phyloP scores from a whole-genome alignment of 2,888 invertebrate species.

The Prosopocoilus inquinatus region DNA sequence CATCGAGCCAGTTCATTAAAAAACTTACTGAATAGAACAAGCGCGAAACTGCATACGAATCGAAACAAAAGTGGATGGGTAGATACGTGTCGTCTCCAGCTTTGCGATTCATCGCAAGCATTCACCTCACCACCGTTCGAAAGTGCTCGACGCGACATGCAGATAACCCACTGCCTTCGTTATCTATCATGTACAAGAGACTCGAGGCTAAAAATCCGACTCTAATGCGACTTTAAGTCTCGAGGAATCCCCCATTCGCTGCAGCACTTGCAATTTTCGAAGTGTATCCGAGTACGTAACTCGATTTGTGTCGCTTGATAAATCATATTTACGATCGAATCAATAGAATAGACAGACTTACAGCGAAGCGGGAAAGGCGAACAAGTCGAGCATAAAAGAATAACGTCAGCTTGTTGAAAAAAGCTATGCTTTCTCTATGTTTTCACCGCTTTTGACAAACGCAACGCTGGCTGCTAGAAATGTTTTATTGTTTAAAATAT shows the following conservation, averaged over 20 bases:
- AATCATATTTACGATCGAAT: constrained; percentile 37
- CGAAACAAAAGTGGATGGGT: constrained; percentile 1
- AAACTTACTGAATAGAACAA: neutral
- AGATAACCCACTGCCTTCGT: constrained; percentile 10
- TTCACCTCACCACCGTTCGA: neutral
- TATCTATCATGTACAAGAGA: constrained; percentile 12
- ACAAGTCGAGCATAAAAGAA: constrained; percentile 7
- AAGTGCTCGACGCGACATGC: neutral
- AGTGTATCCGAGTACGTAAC: constrained; percentile 39
- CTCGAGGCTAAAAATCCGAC: neutral
- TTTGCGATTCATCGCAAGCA: constrained; percentile 10
- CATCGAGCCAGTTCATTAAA: neutral
- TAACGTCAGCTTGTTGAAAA: neutral
- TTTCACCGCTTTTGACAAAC: too few relatives aligned
- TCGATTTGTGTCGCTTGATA: constrained; percentile 42
- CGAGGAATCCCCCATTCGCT: constrained; percentile 16
- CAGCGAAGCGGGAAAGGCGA: constrained; percentile 1
- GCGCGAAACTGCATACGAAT: constrained; percentile 2
- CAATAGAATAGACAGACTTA: constrained; percentile 18
- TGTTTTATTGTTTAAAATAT: too few relatives aligned
- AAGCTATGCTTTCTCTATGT: too few relatives aligned
- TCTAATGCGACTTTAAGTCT: constrained; percentile 12
- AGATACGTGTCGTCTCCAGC: constrained; percentile 4
- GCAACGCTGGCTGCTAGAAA: too few relatives aligned
- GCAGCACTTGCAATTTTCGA: constrained; percentile 35